These are phyloP conservation scores for Riparia riparia DNA, from an alignment of 2,113 vertebrate species.

Conservation along the genomic window DNA sequence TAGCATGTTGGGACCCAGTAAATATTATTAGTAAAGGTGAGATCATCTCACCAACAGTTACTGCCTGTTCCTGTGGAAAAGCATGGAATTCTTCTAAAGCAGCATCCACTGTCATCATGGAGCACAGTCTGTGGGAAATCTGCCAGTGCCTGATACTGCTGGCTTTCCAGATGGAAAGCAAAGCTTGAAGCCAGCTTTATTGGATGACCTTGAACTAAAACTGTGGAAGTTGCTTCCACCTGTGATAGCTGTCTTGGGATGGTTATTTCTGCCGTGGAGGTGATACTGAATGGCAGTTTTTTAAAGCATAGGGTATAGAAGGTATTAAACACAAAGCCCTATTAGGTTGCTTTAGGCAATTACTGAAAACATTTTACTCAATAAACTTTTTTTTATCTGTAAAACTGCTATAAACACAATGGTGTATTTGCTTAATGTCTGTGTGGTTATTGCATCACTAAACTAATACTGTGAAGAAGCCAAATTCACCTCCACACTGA, in stretches of 20 bases:
- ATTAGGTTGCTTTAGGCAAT: background rate
- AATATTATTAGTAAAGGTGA: background rate
- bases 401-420: background rate
- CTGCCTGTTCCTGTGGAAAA: background rate
- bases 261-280: background rate
- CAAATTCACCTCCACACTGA: background rate
- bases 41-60: background rate
- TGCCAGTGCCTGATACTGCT: background rate
- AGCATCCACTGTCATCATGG: background rate
- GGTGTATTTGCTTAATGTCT: background rate
- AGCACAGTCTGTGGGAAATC: background rate
- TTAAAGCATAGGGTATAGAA: background rate
- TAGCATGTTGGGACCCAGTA: background rate
- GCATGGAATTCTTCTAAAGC: background rate
- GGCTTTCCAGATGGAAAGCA: slow-evolving; percentile 35
- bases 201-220: slow-evolving; percentile 48
- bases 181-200: background rate
- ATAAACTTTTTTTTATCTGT: background rate
- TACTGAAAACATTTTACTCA: background rate
- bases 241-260: background rate
- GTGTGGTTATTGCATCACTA: background rate
- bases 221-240: background rate
- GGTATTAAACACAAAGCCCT: background rate
- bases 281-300: background rate
- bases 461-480: background rate